Evolutionary conservation across 23 tunicate genomes (phyloP).

Genomic region (Aplidium turbinatum): DNA sequence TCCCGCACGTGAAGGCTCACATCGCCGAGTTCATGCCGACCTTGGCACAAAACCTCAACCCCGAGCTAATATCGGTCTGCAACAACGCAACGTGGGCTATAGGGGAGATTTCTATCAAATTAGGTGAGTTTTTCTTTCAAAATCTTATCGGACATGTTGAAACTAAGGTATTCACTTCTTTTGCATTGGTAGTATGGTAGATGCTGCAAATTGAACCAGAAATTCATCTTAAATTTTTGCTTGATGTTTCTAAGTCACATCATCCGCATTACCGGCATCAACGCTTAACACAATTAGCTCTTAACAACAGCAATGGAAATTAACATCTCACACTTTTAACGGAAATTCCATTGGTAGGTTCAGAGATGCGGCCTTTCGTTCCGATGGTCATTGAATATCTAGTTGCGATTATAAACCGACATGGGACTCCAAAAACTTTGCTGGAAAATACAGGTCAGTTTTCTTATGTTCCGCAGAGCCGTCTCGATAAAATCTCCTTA

Average conservation of each 20-base stretch:
- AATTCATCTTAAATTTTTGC: too few relatives aligned
- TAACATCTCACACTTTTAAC: too few relatives aligned
- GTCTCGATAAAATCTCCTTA: background rate
- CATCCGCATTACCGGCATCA: too few relatives aligned
- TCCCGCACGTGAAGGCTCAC: conserved; percentile 89
- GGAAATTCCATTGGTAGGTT: too few relatives aligned
- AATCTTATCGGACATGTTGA: too few relatives aligned
- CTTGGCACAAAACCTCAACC: conserved; percentile 89
- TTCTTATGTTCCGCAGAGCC: background rate
- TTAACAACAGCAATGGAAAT: too few relatives aligned
- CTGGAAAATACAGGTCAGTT: conserved; percentile 87
- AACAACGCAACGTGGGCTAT: conserved; percentile 99
- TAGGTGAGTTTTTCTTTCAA: conserved; percentile 41
- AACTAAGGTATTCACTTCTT: too few relatives aligned
- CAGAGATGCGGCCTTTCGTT: conserved; percentile 89
- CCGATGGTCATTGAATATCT: conserved; percentile 47
- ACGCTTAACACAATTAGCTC: too few relatives aligned
- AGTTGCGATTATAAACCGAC: conserved; percentile 78
- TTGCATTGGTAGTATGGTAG: too few relatives aligned
- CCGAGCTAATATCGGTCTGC: conserved; percentile 95
- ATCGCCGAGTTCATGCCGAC: conserved; percentile 89
- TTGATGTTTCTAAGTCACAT: too few relatives aligned
- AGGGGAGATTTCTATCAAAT: conserved; percentile 95
- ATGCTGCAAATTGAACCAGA: too few relatives aligned
- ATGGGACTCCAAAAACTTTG: conserved; percentile 88